Evolutionary conservation across 2,888 invertebrate genomes (phyloP), one percentile per base, ranked within the genome.

Genomic region (Microplitis deprimator): DNA sequence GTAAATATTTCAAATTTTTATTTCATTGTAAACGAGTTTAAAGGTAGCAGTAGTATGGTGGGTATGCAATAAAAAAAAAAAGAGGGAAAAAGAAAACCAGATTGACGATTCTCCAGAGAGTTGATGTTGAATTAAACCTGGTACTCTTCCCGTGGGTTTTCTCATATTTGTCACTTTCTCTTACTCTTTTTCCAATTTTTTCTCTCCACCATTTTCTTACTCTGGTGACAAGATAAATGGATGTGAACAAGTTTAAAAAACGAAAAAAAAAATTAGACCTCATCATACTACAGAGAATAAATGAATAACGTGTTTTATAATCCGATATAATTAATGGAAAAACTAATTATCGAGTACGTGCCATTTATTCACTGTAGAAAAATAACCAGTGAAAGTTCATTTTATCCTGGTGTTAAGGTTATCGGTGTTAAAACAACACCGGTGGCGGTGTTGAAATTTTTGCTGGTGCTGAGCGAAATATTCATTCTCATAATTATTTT

Each of bases 101-200:
- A 73, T 67, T 65, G 73, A 73, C 73, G 73, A 73, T 73, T 50
- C 73, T 65, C 73, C 16, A 2, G 65, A 59, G 73, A 62, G 50
- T 50, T 10, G 59, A 73, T 73, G 73, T 67, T 73, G 73, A 67
- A 73, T 67, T 73, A 73, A 73, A 73, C 67, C 73, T 65, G n/a
- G 64, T 73, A 73, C 73, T 8, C 59, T 73, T 73, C 67, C 41
- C 65, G 10, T 6, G 17, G 17, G 40, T 41, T 67, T 62, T n/a
- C 16, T 62, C 62, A 62, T 62, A 62, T 20, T 20, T 62, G 16
- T 20, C 17, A 62, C 62, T 62, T 62, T 5, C 20, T 62, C 1
- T 16, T 16, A 62, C 62, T 62, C 62, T 62, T 62, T 62, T 17
- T 62, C 16, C 16, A 17, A 17, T 62, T 62, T 62, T 73, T 67